Base-by-base conservation (phyloP, 2,888 invertebrate genomes). In the Leptinotarsa juncta region DNA sequence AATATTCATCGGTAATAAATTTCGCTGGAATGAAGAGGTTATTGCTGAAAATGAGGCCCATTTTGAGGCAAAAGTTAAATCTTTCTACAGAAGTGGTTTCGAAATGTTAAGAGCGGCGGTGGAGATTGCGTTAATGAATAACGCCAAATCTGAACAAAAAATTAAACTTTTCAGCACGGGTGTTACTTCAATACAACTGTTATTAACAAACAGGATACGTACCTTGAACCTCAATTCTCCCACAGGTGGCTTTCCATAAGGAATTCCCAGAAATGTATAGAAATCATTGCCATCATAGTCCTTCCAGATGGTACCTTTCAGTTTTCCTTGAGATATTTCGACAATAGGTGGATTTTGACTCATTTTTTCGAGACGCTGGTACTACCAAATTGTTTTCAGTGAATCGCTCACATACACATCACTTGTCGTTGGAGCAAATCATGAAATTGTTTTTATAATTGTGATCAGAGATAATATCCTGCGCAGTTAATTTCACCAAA, bases 161-260 rank as follows among this genome's bases (percentile, higher is more conserved):
- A 0, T 32, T 1, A 32, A 32, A 32, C 1, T 50, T 50, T 50
- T 1, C 16, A 50, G 0, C 14, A 3, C 16, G 16, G 50, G 16
- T 15, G 1, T 4, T 50, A 16, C 4, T 16, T n/a, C 51, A 51
- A 51, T 14, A 16, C n/a, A 51, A 42, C 5, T 51, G n/a, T 4
- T 51, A 51, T 4, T 3, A 5, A 51, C n/a, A 51, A 51, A 16
- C 4, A 16, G 15, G 4, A 16, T 51, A 53, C 57, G 48, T 20
- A 69, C 69, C 48, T 69, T 57, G 69, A 69, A 69, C 42, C 69
- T 55, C 57, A 69, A 48, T 12, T 69, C 49, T 12, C 23, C 69
- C 16, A 69, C 42, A 2, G 69, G 69, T 18, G 69, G 69, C 23
- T 69, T 42, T 4, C 50, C 69, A 42, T 69, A 69, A 5, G 69